Evolutionary conservation across 2,888 invertebrate species (phyloP), one percentile per base, ranked within the genome.

Genomic region (Hydrotaea cyrtoneurina): DNA sequence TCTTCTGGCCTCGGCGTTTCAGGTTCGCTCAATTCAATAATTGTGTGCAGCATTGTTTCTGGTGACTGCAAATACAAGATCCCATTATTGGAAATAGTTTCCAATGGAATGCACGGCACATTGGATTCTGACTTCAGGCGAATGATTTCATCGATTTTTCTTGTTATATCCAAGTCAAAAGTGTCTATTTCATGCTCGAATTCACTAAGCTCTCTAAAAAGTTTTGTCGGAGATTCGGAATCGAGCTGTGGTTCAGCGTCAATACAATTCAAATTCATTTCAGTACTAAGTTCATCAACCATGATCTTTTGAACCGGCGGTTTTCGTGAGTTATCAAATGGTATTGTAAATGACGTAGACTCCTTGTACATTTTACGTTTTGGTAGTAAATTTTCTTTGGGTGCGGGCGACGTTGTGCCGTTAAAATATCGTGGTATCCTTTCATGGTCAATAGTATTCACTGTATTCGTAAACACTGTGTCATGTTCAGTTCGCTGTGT

Each of bases 311-410:
- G 36, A 7, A n/a, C 8, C 15, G n/a, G 17, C 0, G 50, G 11
- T 21, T 13, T 13, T 21, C 15, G 26, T 1, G 66, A 17, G 10
- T 78, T 43, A 2, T 57, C 57, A 62, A 90, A 87, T 11, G 88
- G 87, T 36, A 90, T 86, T 43, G 86, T 89, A 76, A 88, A 90
- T 0, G 90, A 69, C 15, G 88, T 80, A 0, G 90, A 85, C 50
- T 86, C 85, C 46, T 88, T 88, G 2, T 53, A 80, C 2, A 31
- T 13, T 23, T 82, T 82, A 0, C 55, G 75, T 50, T 64, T 69
- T 23, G 46, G 62, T 17, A 36, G 86, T 10, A 80, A 23, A 31
- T 21, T 78, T 10, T 78, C 55, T 19, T 81, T 78, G 66, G 72
- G 11, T 1, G 73, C 64, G 53, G 71, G n/a, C 0, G 80, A 78